Conservation (phyloP, 2,888 invertebrate genomes). For the Phaonia tiefii region DNA sequence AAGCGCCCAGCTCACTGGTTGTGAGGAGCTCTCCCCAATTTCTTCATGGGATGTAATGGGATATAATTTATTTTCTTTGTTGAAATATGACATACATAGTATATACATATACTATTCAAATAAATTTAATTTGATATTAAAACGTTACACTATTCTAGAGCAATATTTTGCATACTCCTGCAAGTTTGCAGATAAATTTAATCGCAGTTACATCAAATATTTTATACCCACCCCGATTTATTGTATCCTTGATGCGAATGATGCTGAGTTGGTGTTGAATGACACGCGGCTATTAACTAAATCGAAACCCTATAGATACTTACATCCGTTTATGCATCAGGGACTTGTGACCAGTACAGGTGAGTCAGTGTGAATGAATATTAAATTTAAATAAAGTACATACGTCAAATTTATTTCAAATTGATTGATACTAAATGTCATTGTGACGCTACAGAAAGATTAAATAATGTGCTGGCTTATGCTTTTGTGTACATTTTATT, state of each 20-base stretch:
- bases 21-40: too few relatives aligned
- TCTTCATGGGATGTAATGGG: too few relatives aligned
- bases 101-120: neutral
- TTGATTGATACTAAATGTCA: too few relatives aligned
- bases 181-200: conserved; percentile 32
- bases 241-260: conserved; percentile 73
- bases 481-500: neutral
- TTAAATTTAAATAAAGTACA: too few relatives aligned
- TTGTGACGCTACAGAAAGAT: neutral
- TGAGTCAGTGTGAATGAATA: conserved; percentile 27
- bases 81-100: neutral
- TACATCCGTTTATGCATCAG: conserved; percentile 72
- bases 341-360: conserved; percentile 74
- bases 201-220: conserved; percentile 71
- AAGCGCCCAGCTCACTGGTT: too few relatives aligned
- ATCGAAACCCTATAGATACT: conserved; percentile 71
- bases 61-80: too few relatives aligned
- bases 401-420: too few relatives aligned
- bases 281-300: conserved; percentile 73
- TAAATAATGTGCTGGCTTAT: neutral
- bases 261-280: conserved; percentile 73
- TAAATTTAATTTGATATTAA: conserved; percentile 10
- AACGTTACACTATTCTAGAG: too few relatives aligned
- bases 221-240: conserved; percentile 66
- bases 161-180: conserved; percentile 68